These are phyloP conservation scores for Heliconius ethilla DNA, from an alignment of 2,888 invertebrate species.

Conservation along the genomic window DNA sequence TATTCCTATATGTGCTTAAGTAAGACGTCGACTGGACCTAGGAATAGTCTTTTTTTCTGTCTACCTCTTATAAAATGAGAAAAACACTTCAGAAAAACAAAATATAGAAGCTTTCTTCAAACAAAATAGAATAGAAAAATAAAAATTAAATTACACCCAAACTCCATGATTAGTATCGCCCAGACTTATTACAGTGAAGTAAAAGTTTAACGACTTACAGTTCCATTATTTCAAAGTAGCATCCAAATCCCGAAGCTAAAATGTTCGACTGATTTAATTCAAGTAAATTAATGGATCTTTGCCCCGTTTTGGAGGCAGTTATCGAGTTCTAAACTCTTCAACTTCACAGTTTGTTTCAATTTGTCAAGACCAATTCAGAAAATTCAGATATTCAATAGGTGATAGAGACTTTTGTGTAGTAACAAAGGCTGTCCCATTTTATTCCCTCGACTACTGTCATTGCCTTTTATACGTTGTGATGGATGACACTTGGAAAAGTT, in stretches of 20 bases:
- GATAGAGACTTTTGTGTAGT: constrained; percentile 58
- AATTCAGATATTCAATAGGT: constrained; percentile 57
- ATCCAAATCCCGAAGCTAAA: constrained; percentile 54
- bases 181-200: constrained; percentile 25
- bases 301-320: constrained; percentile 63
- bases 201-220: constrained; percentile 35
- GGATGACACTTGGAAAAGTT: constrained; percentile 39
- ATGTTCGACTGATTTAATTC: constrained; percentile 72
- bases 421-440: constrained; percentile 65
- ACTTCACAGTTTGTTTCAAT: constrained; percentile 76
- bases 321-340: constrained; percentile 62
- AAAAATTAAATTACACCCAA: neutral
- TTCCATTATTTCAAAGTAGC: constrained; percentile 44
- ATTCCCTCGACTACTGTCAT: constrained; percentile 51
- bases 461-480: constrained; percentile 43
- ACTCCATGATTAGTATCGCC: constrained; percentile 11
- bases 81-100: neutral
- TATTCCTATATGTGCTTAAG: no score
- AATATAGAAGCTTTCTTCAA: neutral
- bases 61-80: neutral
- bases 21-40: neutral
- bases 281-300: constrained; percentile 73
- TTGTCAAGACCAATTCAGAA: constrained; percentile 69
- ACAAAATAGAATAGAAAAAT: neutral
- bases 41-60: neutral